Evolutionary conservation across 1,140 invertebrate species (phyloP), one percentile per base, ranked within the genome.

Genomic region (Papilio helenus): DNA sequence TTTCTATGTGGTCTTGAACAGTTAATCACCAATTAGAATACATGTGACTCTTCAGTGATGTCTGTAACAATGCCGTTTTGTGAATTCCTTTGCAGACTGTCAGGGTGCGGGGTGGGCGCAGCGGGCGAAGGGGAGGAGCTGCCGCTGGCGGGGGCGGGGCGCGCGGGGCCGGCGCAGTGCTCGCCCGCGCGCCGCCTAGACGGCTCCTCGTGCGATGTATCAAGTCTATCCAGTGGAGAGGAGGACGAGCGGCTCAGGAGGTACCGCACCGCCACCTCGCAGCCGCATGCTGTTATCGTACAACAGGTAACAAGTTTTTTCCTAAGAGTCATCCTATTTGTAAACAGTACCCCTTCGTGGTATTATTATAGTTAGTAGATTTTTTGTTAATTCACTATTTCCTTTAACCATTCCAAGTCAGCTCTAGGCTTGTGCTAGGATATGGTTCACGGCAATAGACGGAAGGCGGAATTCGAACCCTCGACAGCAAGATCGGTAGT

Each of bases 141-240:
- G 93, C 92, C 92, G 26, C 81, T 94, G 85, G 93, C 93, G 79
- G 86, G 89, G 18, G 81, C 84, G 14, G 87, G 90, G 9, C 87
- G 91, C 44, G 86, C 87, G 1, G 92, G 92, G 4, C 92, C 92
- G 5, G 92, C 92, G 79, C 92, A 94, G 82, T 94, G 92, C 80
- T 94, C 92, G 58, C 92, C 92, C 58, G 92, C 92, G 84, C 85
- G 92, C 20, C 87, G 92, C 49, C 90, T 94, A 74, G 93, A 94
- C 85, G 86, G 91, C n/a, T 93, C 91, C 72, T 92, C 89, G 10
- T 93, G 93, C 89, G 92, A 94, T 86, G 92, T 94, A 80, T 94
- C 93, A 81, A 91, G 89, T 80, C 87, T 94, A 7, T 93, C 91
- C 87, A 92, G 91, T 83, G 92, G 92, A 76, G 92, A 94, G 79